A percentile compares a stretch with the other conserved stretches of the same genome.
Evolutionary conservation across 2,797 vertebrate genomes (phyloP).

Genomic region (Falco biarmicus): DNA sequence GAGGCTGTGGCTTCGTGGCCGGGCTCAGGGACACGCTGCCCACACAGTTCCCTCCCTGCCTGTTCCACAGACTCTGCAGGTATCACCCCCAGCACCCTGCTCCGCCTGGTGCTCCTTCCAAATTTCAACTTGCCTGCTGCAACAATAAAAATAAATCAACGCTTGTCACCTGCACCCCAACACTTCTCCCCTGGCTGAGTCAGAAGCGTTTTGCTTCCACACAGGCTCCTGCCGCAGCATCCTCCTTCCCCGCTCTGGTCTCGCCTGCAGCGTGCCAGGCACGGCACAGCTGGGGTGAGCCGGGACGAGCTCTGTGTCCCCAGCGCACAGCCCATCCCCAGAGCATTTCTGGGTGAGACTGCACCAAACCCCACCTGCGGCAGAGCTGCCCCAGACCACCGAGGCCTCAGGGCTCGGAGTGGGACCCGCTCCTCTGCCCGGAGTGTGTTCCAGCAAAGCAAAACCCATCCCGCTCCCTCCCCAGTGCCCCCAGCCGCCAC

Average conservation of each 20-base stretch:
- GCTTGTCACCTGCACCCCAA: rapidly evolving
- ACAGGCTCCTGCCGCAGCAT: not conserved
- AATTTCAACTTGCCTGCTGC: not conserved
- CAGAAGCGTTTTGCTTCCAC: not conserved
- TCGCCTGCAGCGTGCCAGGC: too few relatives aligned
- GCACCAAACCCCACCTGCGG: rapidly evolving
- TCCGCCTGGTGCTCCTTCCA: too few relatives aligned
- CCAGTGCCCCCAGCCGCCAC: not conserved
- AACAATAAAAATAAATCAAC: not conserved
- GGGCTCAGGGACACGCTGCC: not conserved
- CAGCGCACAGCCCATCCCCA: not conserved
- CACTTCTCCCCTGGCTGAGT: not conserved
- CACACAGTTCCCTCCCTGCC: not conserved
- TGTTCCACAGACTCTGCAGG: not conserved
- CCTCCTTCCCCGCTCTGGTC: not conserved
- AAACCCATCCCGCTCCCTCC: not conserved
- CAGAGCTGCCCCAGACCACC: not conserved
- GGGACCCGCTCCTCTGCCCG: not conserved
- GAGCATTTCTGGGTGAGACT: not conserved
- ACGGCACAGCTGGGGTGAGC: not conserved
- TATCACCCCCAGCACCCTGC: too few relatives aligned
- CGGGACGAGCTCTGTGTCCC: not conserved
- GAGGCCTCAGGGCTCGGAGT: not conserved
- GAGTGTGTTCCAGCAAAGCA: not conserved
- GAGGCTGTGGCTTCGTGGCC: rapidly evolving